Conservation (phyloP, 2,797 vertebrate genomes). For the Peromyscus melanophrys region DNA sequence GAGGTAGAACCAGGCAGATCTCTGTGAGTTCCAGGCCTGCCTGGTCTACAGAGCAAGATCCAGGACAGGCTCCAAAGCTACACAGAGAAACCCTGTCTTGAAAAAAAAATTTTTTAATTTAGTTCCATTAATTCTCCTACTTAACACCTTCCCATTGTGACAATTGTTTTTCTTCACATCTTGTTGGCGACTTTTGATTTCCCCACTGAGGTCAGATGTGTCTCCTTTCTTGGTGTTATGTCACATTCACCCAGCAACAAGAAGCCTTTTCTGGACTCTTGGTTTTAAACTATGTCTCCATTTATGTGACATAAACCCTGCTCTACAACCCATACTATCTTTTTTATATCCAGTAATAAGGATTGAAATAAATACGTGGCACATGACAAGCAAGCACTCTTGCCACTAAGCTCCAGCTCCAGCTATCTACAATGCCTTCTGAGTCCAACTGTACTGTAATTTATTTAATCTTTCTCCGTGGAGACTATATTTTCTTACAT, state of each 20-base stretch:
- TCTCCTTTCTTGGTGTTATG: background rate
- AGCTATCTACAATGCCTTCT: background rate
- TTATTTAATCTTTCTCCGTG: background rate
- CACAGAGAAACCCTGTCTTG: too few relatives aligned
- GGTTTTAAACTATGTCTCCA: background rate
- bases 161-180: background rate
- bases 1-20: too few relatives aligned
- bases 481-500: background rate
- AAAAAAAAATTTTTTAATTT: background rate
- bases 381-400: background rate
- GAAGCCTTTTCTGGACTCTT: background rate
- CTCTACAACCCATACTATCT: background rate
- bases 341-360: too few relatives aligned
- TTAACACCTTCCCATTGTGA: background rate
- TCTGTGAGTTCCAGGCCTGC: too few relatives aligned
- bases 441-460: background rate
- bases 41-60: too few relatives aligned
- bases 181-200: background rate
- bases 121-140: background rate
- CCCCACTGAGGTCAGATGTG: background rate
- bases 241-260: background rate
- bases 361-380: background rate
- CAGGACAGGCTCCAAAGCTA: too few relatives aligned
- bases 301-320: background rate
- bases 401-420: background rate